Conservation (phyloP, 2,113 vertebrate species). For the Piprites chloris region DNA sequence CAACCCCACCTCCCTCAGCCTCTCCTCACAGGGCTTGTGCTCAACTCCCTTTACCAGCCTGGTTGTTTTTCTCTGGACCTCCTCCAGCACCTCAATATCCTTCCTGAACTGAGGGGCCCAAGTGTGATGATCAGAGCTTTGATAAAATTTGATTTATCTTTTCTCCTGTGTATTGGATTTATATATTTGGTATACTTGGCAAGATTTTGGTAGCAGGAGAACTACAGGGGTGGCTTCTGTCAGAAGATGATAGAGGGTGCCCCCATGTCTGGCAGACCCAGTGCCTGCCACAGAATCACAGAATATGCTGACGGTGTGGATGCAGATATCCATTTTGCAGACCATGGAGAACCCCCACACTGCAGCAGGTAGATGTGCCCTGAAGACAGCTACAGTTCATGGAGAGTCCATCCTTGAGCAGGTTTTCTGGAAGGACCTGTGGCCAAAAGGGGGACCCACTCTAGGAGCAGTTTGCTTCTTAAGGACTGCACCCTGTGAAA, state of each 20-base stretch:
- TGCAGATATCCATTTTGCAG: not conserved
- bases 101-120: too few relatives aligned
- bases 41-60: too few relatives aligned
- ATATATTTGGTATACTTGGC: not conserved
- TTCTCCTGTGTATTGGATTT: not conserved
- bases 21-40: too few relatives aligned
- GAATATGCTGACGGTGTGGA: not conserved
- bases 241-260: not conserved
- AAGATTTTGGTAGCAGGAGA: not conserved
- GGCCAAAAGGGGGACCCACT: rapidly evolving
- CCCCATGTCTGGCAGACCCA: not conserved
- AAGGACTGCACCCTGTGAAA: rapidly evolving
- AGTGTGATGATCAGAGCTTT: not conserved
- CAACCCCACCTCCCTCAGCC: too few relatives aligned
- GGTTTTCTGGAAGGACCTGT: not conserved
- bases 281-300: not conserved
- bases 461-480: not conserved
- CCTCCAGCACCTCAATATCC: too few relatives aligned
- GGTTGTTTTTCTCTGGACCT: too few relatives aligned
- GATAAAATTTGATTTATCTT: not conserved
- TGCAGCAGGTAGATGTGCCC: not conserved
- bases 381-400: not conserved
- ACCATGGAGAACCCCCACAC: not conserved
- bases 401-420: not conserved
- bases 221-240: not conserved